phyloP scores from a whole-genome alignment of 2,797 vertebrate genomes.

The Muscicapa comitata region DNA sequence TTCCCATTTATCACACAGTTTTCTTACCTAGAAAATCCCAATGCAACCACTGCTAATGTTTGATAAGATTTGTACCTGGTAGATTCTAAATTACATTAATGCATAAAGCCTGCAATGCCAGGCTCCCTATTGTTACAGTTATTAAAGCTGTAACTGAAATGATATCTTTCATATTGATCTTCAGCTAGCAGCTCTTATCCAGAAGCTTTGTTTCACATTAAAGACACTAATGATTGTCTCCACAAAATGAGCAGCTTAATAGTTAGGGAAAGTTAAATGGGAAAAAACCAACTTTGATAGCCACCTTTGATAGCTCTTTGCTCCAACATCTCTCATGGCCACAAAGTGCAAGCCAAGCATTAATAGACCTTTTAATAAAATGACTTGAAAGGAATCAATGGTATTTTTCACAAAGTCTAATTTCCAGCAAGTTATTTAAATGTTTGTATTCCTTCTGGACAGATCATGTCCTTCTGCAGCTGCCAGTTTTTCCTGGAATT shows the following conservation, averaged over 20 bases:
- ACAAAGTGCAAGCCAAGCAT: constrained; percentile 60
- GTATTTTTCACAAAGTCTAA: constrained; percentile 30
- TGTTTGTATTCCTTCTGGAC: constrained; percentile 35
- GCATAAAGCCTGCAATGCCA: constrained; percentile 69
- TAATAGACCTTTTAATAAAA: constrained; percentile 59
- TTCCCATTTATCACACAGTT: constrained; percentile 49
- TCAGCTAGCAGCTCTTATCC: constrained; percentile 74
- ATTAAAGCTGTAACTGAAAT: constrained; percentile 73
- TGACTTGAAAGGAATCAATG: constrained; percentile 52
- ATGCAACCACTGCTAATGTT: constrained; percentile 19
- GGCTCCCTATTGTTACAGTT: constrained; percentile 75
- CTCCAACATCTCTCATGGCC: constrained; percentile 55
- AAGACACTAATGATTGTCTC: constrained; percentile 73
- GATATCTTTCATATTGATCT: constrained; percentile 76
- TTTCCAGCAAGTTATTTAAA: constrained; percentile 54
- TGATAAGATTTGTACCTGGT: constrained; percentile 76
- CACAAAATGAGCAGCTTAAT: constrained; percentile 69
- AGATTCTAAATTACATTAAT: constrained; percentile 76
- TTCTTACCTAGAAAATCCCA: constrained; percentile 69
- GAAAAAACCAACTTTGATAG: constrained; percentile 54
- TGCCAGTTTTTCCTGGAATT: constrained; percentile 11
- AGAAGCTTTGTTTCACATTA: constrained; percentile 76
- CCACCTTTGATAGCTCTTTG: constrained; percentile 63
- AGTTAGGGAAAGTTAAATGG: constrained; percentile 71
- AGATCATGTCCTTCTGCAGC: neutral